Conservation (phyloP, 2,888 invertebrate genomes). For the Scaptomyza parva region DNA sequence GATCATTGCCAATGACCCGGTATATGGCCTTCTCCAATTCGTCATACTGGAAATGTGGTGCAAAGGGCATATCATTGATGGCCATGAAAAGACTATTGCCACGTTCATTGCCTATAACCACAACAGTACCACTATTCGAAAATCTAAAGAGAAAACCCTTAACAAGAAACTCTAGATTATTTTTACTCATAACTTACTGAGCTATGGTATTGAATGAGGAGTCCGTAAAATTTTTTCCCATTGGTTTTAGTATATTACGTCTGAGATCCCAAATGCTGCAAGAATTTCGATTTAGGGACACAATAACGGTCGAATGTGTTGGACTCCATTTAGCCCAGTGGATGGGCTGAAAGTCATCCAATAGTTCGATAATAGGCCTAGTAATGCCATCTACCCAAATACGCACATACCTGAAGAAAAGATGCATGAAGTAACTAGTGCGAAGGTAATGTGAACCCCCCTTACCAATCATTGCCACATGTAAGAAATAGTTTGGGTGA, state of each 20-base stretch:
- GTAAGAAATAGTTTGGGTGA: conserved; percentile 89
- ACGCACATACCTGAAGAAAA: conserved; percentile 86
- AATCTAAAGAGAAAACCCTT: conserved; percentile 84
- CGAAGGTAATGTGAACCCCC: not conserved
- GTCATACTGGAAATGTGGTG: conserved; percentile 89
- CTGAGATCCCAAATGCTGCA: conserved; percentile 93
- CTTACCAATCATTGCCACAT: conserved; percentile 90
- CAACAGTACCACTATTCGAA: conserved; percentile 88
- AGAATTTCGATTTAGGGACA: conserved; percentile 88
- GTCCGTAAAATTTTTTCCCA: conserved; percentile 72
- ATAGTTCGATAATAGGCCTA: conserved; percentile 87
- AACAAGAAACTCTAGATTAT: conserved; percentile 51
- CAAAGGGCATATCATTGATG: conserved; percentile 90
- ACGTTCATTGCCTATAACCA: conserved; percentile 89
- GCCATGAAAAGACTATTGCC: conserved; percentile 89
- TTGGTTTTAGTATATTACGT: conserved; percentile 89
- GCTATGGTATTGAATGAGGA: conserved; percentile 72
- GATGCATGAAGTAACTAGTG: not conserved
- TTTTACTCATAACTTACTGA: conserved; percentile 52
- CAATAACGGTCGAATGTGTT: conserved; percentile 90
- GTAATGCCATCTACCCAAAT: conserved; percentile 91
- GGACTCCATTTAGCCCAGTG: conserved; percentile 90
- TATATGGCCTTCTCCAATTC: conserved; percentile 88
- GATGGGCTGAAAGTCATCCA: conserved; percentile 85
- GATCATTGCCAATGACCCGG: conserved; percentile 88